Evolutionary conservation across 2,113 vertebrate species (phyloP).

Genomic region (Setophaga petechia): DNA sequence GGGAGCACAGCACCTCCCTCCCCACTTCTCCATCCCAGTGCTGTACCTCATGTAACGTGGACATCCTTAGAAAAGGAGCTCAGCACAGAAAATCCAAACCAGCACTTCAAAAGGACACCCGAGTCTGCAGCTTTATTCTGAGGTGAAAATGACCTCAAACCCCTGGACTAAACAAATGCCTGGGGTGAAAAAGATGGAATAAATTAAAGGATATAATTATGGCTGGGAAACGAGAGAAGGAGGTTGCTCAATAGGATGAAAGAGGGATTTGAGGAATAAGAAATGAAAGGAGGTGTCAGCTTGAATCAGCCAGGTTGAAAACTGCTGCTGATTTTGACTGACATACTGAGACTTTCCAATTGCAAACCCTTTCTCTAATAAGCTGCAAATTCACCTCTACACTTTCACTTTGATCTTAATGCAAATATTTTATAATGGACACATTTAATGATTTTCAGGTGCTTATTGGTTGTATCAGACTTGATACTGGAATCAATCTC

Average conservation of each 20-base stretch:
- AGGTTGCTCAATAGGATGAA: not conserved
- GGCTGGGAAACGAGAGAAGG: not conserved
- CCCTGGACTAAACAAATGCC: slow-evolving; percentile 26
- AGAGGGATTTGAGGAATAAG: slow-evolving; percentile 36
- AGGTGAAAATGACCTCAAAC: slow-evolving; percentile 1
- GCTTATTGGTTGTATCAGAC: slow-evolving; percentile 67
- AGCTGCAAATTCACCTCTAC: slow-evolving; percentile 26
- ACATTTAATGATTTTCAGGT: slow-evolving; percentile 63
- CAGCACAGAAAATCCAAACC: slow-evolving; percentile 26
- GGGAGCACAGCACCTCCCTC: not conserved
- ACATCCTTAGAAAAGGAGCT: not conserved
- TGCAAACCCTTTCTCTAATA: slow-evolving; percentile 32
- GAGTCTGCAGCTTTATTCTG: not conserved
- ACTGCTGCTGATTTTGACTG: slow-evolving; percentile 36
- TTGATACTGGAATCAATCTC: slow-evolving; percentile 71
- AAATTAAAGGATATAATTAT: slow-evolving; percentile 44
- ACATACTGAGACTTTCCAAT: not conserved
- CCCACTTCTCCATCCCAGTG: not conserved
- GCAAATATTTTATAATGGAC: slow-evolving; percentile 60
- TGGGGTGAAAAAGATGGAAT: slow-evolving; percentile 26
- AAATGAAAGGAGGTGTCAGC: slow-evolving; percentile 53
- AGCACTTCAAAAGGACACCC: not conserved
- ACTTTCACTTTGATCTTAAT: slow-evolving; percentile 29
- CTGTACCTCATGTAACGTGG: not conserved
- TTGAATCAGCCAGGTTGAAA: slow-evolving; percentile 41